Evolutionary conservation across 2,113 vertebrate genomes (phyloP).

Genomic region (Cochlearius cochlearius): DNA sequence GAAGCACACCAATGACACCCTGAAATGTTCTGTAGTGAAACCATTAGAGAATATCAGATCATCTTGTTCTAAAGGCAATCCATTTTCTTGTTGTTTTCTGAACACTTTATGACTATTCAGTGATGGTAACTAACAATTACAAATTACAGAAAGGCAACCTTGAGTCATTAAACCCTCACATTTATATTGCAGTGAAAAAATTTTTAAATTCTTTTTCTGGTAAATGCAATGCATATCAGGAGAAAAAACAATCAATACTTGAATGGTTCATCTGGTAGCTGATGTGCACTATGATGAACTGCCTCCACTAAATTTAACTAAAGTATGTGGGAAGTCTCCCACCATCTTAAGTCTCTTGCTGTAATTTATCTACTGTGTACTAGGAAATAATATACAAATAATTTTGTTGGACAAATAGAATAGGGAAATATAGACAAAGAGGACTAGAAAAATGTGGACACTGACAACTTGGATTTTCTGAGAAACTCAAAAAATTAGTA

Average conservation of each 20-base stretch:
- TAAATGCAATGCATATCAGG: background rate
- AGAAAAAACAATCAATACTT: background rate
- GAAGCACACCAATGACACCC: background rate
- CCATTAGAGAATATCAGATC: background rate
- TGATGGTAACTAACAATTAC: background rate
- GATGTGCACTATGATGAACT: background rate
- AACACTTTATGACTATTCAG: background rate
- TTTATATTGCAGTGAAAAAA: background rate
- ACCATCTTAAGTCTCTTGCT: background rate
- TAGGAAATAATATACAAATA: background rate
- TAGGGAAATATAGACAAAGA: background rate
- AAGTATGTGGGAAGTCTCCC: background rate
- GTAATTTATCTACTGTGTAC: background rate
- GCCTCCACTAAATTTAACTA: background rate
- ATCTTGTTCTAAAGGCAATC: background rate
- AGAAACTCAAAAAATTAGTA: background rate
- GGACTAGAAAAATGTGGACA: background rate
- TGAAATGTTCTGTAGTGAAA: background rate
- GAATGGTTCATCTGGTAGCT: background rate
- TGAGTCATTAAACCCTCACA: background rate
- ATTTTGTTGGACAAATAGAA: background rate
- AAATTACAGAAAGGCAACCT: background rate
- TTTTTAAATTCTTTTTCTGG: background rate
- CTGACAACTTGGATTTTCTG: background rate
- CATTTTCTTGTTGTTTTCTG: background rate